These are phyloP conservation scores for Marisa cornuarietis DNA, from an alignment of 1,140 invertebrate species.

Conservation along the genomic window DNA sequence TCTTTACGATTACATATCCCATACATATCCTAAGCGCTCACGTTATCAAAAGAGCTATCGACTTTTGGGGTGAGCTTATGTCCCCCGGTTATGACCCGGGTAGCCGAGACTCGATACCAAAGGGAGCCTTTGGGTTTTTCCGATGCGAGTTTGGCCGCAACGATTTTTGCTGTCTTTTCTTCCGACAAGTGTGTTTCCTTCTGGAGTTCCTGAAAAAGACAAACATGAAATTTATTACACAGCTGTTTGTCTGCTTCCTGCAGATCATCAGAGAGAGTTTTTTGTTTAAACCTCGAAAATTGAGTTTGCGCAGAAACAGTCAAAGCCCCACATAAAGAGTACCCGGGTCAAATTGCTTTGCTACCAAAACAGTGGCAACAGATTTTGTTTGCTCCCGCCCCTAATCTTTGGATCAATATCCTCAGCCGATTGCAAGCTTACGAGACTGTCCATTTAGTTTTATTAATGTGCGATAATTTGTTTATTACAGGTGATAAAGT, in stretches of 20 bases:
- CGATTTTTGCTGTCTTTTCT: constrained; percentile 73
- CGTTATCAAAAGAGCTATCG: constrained; percentile 21
- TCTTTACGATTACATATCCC: too few species aligned
- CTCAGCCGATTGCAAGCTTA: too few species aligned
- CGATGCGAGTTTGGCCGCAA: constrained; percentile 71
- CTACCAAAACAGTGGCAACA: too few species aligned
- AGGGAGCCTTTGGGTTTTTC: constrained; percentile 69
- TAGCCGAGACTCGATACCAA: constrained; percentile 74
- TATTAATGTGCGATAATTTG: too few species aligned
- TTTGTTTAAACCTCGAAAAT: neutral
- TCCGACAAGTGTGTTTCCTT: constrained; percentile 71
- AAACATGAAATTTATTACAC: neutral
- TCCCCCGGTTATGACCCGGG: constrained; percentile 70
- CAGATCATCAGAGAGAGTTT: too few species aligned
- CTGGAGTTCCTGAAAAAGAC: constrained; percentile 17
- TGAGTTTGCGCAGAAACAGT: neutral
- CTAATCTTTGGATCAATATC: too few species aligned
- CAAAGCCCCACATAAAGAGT: too few species aligned
- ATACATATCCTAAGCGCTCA: too few species aligned
- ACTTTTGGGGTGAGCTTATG: constrained; percentile 48
- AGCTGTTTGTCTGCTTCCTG: neutral
- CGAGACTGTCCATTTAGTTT: too few species aligned
- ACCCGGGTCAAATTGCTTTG: too few species aligned
- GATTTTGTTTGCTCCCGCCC: too few species aligned
- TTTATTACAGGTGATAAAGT: too few species aligned